Evolutionary conservation across 2,113 vertebrate genomes (phyloP), one percentile per base, ranked within the genome.

Genomic region (Prietella phreatophila): DNA sequence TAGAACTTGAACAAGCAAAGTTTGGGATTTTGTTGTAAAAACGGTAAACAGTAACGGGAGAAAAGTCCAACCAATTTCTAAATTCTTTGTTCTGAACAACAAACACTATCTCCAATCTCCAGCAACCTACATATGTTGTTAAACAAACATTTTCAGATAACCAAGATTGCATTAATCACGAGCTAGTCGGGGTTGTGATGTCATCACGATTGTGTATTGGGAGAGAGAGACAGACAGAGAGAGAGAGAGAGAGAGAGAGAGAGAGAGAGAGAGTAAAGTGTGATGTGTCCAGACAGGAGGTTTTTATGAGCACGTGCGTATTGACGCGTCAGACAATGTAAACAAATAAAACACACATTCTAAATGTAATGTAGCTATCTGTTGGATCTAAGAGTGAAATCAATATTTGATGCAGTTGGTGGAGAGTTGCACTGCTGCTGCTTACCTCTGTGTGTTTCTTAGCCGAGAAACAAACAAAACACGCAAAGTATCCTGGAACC

Each of bases 401-500:
- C 6, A 11, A 25, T 25, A 9, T 55, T 19, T 1, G 9, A 22
- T 33, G n/a, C 53, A 80, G 50, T 2, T 36, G 79, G 30, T 53
- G 5, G 11, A 80, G 27, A 80, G 76, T 22, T 58, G 53, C 55
- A 22, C 11, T 81, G 33, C 56, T 82, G 80, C 33, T 61, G 17
- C 80, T 82, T 82, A 82, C 80, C 80, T 82, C 80, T 6, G 80
- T 25, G 55, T 25, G 80, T 25, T 42, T 82, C 58, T 42, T 0
- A 82, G 36, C n/a, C 22, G 33, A 82, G 80, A 25, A 81, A 13
- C 36, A 11, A 10, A 36, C 36, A 81, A 82, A 13, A 22, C 56
- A 33, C 56, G 5, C 56, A 61, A 61, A 61, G 80, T 82, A 82
- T 82, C 80, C 80, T 42, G 56, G 80, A 61, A 61, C 56, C 56